A percentile compares a stretch with the other conserved stretches of the same genome.
Conservation (phyloP, 2,797 vertebrate species). For the Falco berigora region DNA sequence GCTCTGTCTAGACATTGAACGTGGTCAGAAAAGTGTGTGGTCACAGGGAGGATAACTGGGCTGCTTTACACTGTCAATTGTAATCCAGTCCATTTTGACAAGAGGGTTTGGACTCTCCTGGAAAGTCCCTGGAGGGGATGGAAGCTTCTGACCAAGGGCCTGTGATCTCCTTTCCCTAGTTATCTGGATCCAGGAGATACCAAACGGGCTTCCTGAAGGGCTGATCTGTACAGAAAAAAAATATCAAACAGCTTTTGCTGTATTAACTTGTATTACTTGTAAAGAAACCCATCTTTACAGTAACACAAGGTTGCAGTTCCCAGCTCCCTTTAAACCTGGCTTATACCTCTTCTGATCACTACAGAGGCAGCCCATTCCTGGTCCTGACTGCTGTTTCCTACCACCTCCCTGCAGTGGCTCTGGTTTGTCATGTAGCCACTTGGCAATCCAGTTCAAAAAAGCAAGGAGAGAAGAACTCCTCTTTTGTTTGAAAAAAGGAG, state of each 20-base stretch:
- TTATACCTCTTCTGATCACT: neutral
- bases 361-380: neutral
- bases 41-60: neutral
- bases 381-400: neutral
- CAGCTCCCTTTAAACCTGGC: neutral
- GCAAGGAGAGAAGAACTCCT: neutral
- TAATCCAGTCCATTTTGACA: neutral
- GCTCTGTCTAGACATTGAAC: neutral
- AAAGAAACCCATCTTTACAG: neutral
- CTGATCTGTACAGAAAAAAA: neutral
- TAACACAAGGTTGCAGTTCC: neutral
- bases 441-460: neutral
- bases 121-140: neutral
- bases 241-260: neutral
- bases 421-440: accelerated
- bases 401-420: neutral
- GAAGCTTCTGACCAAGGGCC: neutral
- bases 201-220: neutral
- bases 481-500: neutral
- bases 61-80: accelerated
- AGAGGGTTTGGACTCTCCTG: neutral
- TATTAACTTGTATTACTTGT: neutral
- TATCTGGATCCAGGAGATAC: neutral
- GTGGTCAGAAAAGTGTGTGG: neutral
- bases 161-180: neutral